Evolutionary conservation across 2,113 vertebrate species (phyloP), one percentile per base, ranked within the genome.

Genomic region (Larimichthys polyactis): DNA sequence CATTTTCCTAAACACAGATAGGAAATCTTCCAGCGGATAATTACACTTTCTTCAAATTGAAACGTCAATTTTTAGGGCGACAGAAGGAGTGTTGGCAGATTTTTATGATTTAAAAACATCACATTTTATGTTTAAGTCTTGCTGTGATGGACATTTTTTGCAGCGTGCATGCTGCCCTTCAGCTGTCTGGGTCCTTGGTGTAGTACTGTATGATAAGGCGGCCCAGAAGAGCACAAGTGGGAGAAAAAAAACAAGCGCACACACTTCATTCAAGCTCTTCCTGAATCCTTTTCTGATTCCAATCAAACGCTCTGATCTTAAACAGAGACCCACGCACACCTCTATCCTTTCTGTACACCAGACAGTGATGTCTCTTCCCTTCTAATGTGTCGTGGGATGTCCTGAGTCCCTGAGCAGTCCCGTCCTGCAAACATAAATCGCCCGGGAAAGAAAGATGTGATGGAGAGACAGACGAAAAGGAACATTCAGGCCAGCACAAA

Each of bases 141-240:
- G 22, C 9, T 63, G 24, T 17, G 16, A 12, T 66, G 72, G 77
- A 70, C 2, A 8, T 73, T 73, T 66, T 80, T 74, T 65, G 67
- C 81, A 77, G 72, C 29, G 80, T 74, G 22, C 73, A 52, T 3
- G 14, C 16, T 83, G 90, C 75, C 88, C 82, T 87, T 91, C 64
- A 81, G 63, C 84, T 83, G 79, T 20, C 7, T 16, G 60, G 82
- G 76, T 78, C 85, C 76, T 71, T 75, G 75, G 58, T 44, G 59
- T 78, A 36, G 16, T 46, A 43, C 44, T 73, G 70, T 62, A 76
- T 60, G 67, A 83, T 72, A 71, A 57, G 52, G 48, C 32, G 6
- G 51, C 68, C 69, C 68, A 19, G 67, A 76, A 69, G 67, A 76
- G 63, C 71, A 81, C 36, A 29, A 77, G 46, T 9, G 12, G 48